These are phyloP conservation scores for Eremophila alpestris DNA, from an alignment of 2,797 vertebrate genomes.

Conservation along the genomic window DNA sequence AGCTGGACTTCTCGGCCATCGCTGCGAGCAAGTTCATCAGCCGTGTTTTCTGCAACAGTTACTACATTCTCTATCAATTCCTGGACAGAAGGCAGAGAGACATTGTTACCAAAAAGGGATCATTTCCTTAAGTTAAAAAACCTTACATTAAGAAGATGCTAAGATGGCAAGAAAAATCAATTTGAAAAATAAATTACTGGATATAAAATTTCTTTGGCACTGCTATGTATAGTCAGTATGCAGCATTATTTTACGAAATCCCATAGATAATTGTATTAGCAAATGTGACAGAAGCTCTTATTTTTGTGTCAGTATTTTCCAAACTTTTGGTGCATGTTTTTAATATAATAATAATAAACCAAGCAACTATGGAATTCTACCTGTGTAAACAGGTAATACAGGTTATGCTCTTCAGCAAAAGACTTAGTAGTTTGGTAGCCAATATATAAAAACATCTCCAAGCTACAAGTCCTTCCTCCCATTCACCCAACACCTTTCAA, in stretches of 20 bases:
- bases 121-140: not conserved
- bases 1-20: constrained; percentile 94
- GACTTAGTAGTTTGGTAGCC: not conserved
- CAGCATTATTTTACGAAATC: not conserved
- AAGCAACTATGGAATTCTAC: not conserved
- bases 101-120: not conserved
- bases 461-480: not conserved
- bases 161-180: not conserved
- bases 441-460: not conserved
- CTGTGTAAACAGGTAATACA: not conserved
- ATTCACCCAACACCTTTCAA: not conserved
- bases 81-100: constrained; percentile 65
- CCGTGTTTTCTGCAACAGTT: constrained; percentile 93
- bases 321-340: not conserved
- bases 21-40: constrained; percentile 94
- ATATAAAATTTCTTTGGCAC: not conserved
- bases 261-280: not conserved
- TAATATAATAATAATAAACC: not conserved
- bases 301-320: not conserved
- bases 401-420: not conserved
- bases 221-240: not conserved
- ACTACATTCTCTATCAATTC: constrained; percentile 95
- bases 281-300: not conserved
- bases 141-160: not conserved
- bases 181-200: not conserved